Base-by-base conservation (phyloP, 2,888 invertebrate genomes). In the Ferrisia virgata region DNA sequence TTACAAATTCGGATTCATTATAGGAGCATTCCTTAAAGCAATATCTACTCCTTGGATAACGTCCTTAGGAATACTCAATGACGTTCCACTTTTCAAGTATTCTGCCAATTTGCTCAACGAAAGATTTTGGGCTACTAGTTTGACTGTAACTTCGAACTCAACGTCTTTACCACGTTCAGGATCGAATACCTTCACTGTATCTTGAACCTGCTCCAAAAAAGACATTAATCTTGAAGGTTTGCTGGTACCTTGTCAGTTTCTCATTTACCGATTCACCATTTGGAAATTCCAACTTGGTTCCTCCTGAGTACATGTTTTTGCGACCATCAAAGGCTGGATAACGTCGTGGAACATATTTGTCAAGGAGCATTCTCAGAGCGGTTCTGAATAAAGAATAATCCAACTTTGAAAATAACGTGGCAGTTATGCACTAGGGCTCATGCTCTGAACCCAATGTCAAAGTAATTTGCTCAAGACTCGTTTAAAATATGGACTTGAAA, bases 1-100 rank as follows among this genome's bases (percentile, higher is more conserved):
- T 18, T 33, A 64, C 79, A 85, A 79, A 81, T 18, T 86, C 86
- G 82, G 79, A 47, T 85, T 89, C 87, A 90, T 88, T 76, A 91
- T 89, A 0, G 93, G 92, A 39, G 93, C 90, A 87, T 92, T 92
- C 18, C 94, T 89, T 87, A 98, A 90, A 76, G 96, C 93, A 1
- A 97, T 93, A 88, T 97, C 96, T 40, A 97, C 89, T n/a, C 94
- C 95, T 88, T 95, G 95, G 18, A 94, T 89, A 0, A 91, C 92
- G 85, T 91, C 91, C 84, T 91, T 91, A 0, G 93, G 92, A 0
- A 90, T 89, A 9, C 87, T 87, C 9, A 89, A 86, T 0, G 90
- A 89, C 0, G 89, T 87, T 0, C 89, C 89, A 1, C 72, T 86
- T 47, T 86, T 85, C 89, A 91, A 85, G 80, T 87, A 87, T 9